Conservation (phyloP, 2,797 vertebrate species). For the Emydoidea blandingii region DNA sequence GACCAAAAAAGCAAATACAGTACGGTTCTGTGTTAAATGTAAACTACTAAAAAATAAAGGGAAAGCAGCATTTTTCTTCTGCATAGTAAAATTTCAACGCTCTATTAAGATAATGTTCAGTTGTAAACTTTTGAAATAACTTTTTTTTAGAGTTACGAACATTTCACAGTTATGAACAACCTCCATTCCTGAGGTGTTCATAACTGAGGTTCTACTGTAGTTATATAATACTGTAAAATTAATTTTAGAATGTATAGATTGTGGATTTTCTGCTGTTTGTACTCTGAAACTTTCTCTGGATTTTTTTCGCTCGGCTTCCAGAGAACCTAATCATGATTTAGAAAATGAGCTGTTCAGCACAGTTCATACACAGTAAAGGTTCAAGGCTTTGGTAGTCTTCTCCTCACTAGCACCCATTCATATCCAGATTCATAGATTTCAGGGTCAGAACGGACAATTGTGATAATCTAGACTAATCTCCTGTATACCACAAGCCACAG, state of each 20-base stretch:
- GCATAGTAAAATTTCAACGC: too few relatives aligned
- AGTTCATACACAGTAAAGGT: neutral
- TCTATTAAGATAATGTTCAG: too few relatives aligned
- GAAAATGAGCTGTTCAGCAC: conserved; percentile 3
- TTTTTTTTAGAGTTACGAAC: too few relatives aligned
- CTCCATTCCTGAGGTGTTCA: too few relatives aligned
- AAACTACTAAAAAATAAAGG: too few relatives aligned
- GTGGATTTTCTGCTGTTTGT: neutral
- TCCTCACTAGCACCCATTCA: neutral
- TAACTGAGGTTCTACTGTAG: neutral
- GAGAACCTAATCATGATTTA: neutral
- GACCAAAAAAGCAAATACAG: too few relatives aligned
- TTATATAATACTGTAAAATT: conserved; percentile 73
- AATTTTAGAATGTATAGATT: conserved; percentile 68
- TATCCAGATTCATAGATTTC: neutral
- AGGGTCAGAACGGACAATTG: neutral
- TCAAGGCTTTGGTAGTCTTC: neutral
- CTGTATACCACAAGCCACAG: neutral
- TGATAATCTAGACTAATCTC: too few relatives aligned
- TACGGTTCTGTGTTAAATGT: too few relatives aligned
- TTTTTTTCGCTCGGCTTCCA: neutral
- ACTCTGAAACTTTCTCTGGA: neutral
- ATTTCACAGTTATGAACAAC: too few relatives aligned
- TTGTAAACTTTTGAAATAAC: too few relatives aligned
- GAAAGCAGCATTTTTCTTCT: too few relatives aligned